phyloP scores from a whole-genome alignment of 2,113 vertebrate species.

The Colius striatus region DNA sequence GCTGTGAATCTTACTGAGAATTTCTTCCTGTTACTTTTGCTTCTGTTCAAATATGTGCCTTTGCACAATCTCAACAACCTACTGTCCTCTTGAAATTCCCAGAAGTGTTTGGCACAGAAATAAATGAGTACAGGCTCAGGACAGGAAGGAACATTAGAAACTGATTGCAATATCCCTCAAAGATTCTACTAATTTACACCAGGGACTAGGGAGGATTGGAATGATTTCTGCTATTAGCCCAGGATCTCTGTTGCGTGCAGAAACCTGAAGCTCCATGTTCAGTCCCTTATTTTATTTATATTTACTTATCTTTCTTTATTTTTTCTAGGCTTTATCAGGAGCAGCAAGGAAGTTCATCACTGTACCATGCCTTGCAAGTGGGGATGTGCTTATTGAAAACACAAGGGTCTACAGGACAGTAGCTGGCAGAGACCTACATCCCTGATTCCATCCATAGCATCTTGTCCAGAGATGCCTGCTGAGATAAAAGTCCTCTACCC shows the following conservation, averaged over 20 bases:
- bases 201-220: background rate
- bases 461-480: background rate
- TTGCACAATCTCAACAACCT: background rate
- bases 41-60: background rate
- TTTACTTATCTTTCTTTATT: background rate
- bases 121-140: background rate
- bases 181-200: background rate
- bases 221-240: background rate
- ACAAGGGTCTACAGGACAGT: background rate
- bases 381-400: background rate
- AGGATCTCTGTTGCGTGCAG: background rate
- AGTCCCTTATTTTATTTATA: background rate
- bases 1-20: background rate
- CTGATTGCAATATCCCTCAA: rapidly evolving
- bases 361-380: background rate
- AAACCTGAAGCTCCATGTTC: background rate
- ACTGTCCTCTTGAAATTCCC: background rate
- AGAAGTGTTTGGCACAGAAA: background rate
- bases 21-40: background rate
- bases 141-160: background rate
- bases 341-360: background rate
- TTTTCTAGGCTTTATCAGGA: background rate
- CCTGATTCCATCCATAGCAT: background rate
- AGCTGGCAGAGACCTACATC: background rate
- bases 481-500: background rate